Conservation (phyloP, 1,140 invertebrate genomes). For the Leptopilina clavipes region DNA sequence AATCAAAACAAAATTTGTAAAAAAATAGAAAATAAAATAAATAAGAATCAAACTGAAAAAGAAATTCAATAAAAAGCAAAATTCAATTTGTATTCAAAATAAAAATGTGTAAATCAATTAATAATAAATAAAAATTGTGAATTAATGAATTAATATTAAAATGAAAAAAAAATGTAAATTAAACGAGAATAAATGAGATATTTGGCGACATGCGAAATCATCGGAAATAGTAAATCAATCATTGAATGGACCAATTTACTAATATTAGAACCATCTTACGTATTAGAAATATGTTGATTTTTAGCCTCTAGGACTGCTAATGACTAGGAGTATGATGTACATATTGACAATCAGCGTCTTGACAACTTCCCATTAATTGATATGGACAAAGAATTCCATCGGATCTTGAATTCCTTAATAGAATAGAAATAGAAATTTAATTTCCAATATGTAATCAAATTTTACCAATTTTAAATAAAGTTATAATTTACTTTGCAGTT, state of each 20-base stretch:
- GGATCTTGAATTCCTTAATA: conserved; percentile 63
- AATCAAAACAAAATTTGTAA: background rate
- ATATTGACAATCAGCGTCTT: conserved; percentile 69
- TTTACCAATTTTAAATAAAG: no score
- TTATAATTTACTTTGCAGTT: conserved; percentile 63
- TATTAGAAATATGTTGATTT: conserved; percentile 59
- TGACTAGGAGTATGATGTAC: conserved; percentile 64
- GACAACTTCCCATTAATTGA: conserved; percentile 72
- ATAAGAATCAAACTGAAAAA: no score
- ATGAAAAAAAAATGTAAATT: background rate
- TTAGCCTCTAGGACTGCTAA: conserved; percentile 55
- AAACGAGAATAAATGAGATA: conserved; percentile 2
- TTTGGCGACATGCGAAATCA: conserved; percentile 26
- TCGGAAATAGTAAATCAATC: background rate
- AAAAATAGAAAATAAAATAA: no score
- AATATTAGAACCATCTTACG: conserved; percentile 71
- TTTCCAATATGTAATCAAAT: no score
- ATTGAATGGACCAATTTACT: conserved; percentile 43
- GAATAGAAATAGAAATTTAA: no score
- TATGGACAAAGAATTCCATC: conserved; percentile 72
- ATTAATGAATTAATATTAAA: background rate
- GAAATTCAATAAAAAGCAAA: no score
- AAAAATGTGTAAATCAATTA: no score
- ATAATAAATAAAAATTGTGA: no score
- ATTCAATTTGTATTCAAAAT: no score